A percentile compares a stretch with the other conserved stretches of the same genome.
Conservation (phyloP, 2,113 vertebrate species). For the Sylvia atricapilla region DNA sequence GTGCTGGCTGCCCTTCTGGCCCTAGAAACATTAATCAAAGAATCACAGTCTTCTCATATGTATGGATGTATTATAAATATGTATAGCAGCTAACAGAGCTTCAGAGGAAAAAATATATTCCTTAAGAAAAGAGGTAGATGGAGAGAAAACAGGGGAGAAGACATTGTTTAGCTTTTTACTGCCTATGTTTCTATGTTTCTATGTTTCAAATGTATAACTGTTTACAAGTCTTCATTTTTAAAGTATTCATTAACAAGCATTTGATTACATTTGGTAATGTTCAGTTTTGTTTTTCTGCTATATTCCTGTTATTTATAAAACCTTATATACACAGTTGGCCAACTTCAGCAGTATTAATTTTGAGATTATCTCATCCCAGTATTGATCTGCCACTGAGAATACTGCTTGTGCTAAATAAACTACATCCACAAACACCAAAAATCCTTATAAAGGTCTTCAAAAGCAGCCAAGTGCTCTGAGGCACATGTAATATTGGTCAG, state of each 20-base stretch:
- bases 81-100: background rate
- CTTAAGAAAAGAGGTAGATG: background rate
- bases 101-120: background rate
- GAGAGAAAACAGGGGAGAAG: background rate
- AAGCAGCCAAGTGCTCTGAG: background rate
- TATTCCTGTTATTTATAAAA: background rate
- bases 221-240: background rate
- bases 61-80: background rate
- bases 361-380: background rate
- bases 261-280: background rate
- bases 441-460: background rate
- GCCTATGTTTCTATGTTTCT: background rate
- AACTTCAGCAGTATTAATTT: background rate
- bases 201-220: background rate
- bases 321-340: background rate
- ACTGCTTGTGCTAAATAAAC: background rate
- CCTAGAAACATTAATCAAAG: background rate
- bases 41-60: background rate
- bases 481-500: background rate
- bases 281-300: background rate
- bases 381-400: background rate
- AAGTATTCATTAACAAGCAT: background rate
- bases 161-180: background rate
- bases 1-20: background rate
- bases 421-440: background rate